Evolutionary conservation across 1,140 invertebrate species (phyloP).

Genomic region (Aphelenchoides fujianensis): DNA sequence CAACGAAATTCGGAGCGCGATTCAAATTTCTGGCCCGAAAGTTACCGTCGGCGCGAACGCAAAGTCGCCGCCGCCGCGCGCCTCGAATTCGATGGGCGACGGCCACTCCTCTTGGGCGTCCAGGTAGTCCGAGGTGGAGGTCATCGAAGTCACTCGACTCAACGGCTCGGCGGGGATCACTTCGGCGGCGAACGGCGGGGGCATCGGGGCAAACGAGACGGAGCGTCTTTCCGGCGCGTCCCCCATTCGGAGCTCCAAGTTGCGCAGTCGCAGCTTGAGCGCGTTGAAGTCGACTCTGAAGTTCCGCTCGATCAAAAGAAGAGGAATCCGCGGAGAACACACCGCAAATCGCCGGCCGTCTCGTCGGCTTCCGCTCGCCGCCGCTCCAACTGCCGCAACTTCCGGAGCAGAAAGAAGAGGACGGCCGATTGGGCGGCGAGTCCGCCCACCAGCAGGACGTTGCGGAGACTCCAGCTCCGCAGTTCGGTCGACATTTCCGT

Average conservation of each 20-base stretch:
- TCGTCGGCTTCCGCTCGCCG: neutral
- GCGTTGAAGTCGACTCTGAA: constrained; percentile 12
- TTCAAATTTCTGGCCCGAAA: no score
- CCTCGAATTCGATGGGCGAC: neutral
- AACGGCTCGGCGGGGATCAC: neutral
- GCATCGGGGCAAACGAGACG: neutral
- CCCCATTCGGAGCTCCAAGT: neutral
- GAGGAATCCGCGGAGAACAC: neutral
- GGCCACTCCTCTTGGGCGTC: constrained; percentile 16
- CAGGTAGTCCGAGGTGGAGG: neutral
- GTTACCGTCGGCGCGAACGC: no score
- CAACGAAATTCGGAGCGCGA: no score
- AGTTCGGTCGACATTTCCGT: neutral
- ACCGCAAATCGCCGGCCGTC: neutral
- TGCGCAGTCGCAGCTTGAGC: neutral
- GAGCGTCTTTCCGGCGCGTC: neutral
- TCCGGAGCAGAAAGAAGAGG: neutral
- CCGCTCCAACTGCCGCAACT: neutral
- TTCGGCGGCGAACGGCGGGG: neutral
- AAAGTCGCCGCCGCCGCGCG: no score
- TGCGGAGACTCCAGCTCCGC: neutral
- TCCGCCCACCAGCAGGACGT: neutral
- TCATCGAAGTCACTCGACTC: constrained; percentile 15
- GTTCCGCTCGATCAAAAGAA: neutral
- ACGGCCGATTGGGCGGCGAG: constrained; percentile 14